phyloP scores from a whole-genome alignment of 1,140 invertebrate genomes.

The Leptopilina boulardi region DNA sequence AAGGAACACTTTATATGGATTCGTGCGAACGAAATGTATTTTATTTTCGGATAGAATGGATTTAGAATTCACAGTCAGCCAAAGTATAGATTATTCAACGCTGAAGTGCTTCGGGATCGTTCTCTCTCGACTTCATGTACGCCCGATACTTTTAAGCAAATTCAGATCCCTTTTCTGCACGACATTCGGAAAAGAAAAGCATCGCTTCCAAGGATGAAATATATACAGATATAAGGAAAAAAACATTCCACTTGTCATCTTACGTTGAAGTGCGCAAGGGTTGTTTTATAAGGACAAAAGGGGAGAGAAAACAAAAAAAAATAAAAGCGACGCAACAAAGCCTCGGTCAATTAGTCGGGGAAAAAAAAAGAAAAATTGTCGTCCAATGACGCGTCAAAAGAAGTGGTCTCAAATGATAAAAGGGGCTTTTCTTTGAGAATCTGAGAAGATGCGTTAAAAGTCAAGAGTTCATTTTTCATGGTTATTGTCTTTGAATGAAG shows the following conservation, averaged over 20 bases:
- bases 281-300: background rate
- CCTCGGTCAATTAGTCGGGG: slow-evolving; percentile 11
- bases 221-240: background rate
- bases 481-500: background rate
- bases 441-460: background rate
- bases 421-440: background rate
- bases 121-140: slow-evolving; percentile 16
- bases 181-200: slow-evolving; percentile 27
- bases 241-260: slow-evolving; percentile 1
- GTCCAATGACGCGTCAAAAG: background rate
- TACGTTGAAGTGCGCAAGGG: background rate
- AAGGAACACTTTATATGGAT: background rate
- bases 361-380: background rate
- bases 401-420: background rate
- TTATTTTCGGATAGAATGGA: slow-evolving; percentile 25
- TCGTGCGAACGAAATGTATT: slow-evolving; percentile 16
- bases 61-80: slow-evolving; percentile 32
- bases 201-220: background rate
- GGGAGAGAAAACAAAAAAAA: background rate
- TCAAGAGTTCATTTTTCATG: slow-evolving; percentile 15
- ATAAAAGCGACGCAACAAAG: background rate
- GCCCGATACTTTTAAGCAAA: slow-evolving; percentile 22
- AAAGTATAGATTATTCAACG: slow-evolving; percentile 27
- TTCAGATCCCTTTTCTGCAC: slow-evolving; percentile 20
- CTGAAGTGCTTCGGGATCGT: slow-evolving; percentile 21